Evolutionary conservation across 2,888 invertebrate species (phyloP), one percentile per base, ranked within the genome.

Genomic region (Leptinotarsa rubiginosa): DNA sequence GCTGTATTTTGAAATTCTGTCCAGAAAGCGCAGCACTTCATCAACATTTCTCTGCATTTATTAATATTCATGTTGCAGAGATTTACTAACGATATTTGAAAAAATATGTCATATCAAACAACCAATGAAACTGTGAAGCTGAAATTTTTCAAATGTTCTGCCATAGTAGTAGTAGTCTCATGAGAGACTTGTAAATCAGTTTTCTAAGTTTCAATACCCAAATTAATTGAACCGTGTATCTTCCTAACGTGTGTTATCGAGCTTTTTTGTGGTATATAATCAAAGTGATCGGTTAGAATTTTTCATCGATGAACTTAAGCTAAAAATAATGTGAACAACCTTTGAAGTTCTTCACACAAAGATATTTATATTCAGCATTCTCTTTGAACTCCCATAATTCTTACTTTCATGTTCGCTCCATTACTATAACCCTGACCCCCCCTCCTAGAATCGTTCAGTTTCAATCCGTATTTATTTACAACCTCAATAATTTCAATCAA

Each of bases 321-420:
- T 72, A 73, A 75, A 79, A 77, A 77, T 72, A 76, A 77, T 69
- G 74, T 77, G 70, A 70, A 65, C 18, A 70, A 75, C 78, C 81
- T 82, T 77, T 83, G 81, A 73, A 84, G 77, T 76, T 84, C 72
- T 47, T 78, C 83, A 79, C 84, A 85, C 79, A 84, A 84, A 81
- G 82, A 7, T 5, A 31, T 31, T 1, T 31, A 31, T 7, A 31
- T 31, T 7, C 31, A 31, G 5, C 5, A 31, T 31, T 31, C 31
- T 31, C 31, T 7, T 25, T 64, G 31, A 25, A 64, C 31, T 25
- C 64, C 15, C 1, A 41, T 13, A 12, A 22, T 64, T 22, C 1
- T 22, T 22, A 7, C 20, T 64, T 64, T 49, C 62, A 70, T 81
- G 65, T 81, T 81, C 1, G 80, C 75, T 54, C 78, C 78, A 70